phyloP scores from a whole-genome alignment of 2,888 invertebrate species.

The Drosophila macrospina region DNA sequence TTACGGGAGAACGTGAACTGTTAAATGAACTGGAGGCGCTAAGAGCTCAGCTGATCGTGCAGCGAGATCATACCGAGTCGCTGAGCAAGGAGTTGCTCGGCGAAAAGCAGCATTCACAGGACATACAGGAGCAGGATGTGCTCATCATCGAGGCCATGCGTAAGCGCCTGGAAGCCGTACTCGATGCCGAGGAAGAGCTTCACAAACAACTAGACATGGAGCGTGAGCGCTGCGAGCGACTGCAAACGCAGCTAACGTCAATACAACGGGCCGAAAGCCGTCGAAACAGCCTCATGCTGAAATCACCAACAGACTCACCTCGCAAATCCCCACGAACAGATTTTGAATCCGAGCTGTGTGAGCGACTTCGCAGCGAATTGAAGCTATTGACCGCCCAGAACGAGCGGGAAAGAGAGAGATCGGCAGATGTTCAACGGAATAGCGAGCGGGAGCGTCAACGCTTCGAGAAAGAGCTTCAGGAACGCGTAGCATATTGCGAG shows the following conservation, averaged over 20 bases:
- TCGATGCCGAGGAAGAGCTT: constrained; percentile 88
- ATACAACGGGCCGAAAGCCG: constrained; percentile 84
- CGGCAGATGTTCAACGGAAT: constrained; percentile 85
- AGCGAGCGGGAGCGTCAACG: constrained; percentile 85
- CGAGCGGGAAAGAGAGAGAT: constrained; percentile 86
- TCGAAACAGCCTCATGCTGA: constrained; percentile 78
- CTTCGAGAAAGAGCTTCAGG: constrained; percentile 84
- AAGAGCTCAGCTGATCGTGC: constrained; percentile 76
- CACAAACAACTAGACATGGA: constrained; percentile 87
- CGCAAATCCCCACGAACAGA: constrained; percentile 82
- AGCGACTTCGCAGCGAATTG: constrained; percentile 86
- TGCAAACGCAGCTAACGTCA: constrained; percentile 85
- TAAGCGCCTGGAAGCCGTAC: constrained; percentile 88
- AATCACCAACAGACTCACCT: constrained; percentile 84
- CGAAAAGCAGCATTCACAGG: constrained; percentile 87
- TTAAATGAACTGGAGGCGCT: constrained; percentile 82
- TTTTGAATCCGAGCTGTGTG: constrained; percentile 86
- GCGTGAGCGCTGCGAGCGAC: constrained; percentile 86
- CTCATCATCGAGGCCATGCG: constrained; percentile 89
- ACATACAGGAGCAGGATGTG: constrained; percentile 88
- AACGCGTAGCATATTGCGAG: constrained; percentile 85
- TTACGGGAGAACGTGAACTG: constrained; percentile 82
- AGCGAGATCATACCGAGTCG: constrained; percentile 85
- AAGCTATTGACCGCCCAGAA: constrained; percentile 86
- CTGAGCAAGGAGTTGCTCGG: constrained; percentile 87